phyloP scores from a whole-genome alignment of 2,888 invertebrate species.

The Agriopis marginaria region DNA sequence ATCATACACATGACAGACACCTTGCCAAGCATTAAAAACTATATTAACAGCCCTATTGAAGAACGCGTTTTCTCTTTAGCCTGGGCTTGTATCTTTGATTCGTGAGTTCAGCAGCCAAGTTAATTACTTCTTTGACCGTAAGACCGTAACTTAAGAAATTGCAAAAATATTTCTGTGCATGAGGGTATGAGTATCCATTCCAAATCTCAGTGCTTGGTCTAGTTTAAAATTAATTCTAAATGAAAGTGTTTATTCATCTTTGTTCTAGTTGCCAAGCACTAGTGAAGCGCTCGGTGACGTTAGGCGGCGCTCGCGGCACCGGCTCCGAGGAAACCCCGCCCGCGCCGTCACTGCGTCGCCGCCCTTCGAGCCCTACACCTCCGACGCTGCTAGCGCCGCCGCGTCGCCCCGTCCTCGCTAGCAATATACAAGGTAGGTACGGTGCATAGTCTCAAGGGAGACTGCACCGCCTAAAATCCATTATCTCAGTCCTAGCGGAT shows the following conservation, averaged over 20 bases:
- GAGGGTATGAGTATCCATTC: neutral
- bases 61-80: too few relatives aligned
- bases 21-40: too few relatives aligned
- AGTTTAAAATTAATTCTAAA: neutral
- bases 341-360: constrained; percentile 77
- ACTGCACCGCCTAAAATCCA: neutral
- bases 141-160: neutral
- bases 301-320: constrained; percentile 66
- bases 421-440: constrained; percentile 81
- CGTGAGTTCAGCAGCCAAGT: too few relatives aligned
- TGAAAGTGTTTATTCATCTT: neutral
- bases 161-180: neutral
- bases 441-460: too few relatives aligned
- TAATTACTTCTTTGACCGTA: too few relatives aligned
- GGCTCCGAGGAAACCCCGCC: constrained; percentile 73
- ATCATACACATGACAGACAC: too few relatives aligned
- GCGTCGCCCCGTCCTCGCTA: constrained; percentile 69
- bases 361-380: constrained; percentile 77
- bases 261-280: constrained; percentile 77
- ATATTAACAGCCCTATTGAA: too few relatives aligned
- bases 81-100: too few relatives aligned
- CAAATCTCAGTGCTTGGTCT: neutral
- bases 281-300: constrained; percentile 75
- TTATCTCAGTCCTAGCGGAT: neutral
- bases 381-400: constrained; percentile 62